These are phyloP conservation scores for Chydorus sphaericus DNA, from an alignment of 2,888 invertebrate genomes.

Conservation along the genomic window DNA sequence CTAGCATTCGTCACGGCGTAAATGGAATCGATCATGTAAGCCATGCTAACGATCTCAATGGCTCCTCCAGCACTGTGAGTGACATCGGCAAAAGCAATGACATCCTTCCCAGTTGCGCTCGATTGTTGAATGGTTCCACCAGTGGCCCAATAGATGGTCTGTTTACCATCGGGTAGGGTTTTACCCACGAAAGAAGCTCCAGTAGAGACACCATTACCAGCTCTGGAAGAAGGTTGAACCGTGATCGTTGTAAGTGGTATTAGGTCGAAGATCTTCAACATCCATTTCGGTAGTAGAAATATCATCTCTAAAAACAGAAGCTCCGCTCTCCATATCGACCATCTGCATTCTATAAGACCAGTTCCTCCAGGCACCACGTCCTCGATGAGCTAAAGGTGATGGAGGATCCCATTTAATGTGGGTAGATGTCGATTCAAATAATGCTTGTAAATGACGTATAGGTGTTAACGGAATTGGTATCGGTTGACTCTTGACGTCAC, in stretches of 20 bases:
- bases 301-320: conserved; percentile 30
- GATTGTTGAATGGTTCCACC: conserved; percentile 40
- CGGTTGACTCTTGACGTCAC: conserved; percentile 43
- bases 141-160: not conserved
- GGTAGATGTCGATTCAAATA: conserved; percentile 59
- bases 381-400: conserved; percentile 25
- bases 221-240: conserved; percentile 42
- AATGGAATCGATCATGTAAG: conserved; percentile 59
- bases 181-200: not conserved
- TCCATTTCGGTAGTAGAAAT: conserved; percentile 30
- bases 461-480: conserved; percentile 62
- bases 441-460: conserved; percentile 61
- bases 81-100: conserved; percentile 58
- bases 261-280: conserved; percentile 21
- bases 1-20: conserved; percentile 61
- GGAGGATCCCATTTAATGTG: conserved; percentile 72
- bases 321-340: conserved; percentile 39
- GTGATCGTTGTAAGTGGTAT: conserved; percentile 31
- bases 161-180: not conserved
- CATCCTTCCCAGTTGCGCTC: conserved; percentile 38
- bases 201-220: not conserved
- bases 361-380: conserved; percentile 47
- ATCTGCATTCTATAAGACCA: conserved; percentile 62
- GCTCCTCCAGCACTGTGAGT: conserved; percentile 30
- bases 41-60: conserved; percentile 58